Evolutionary conservation across 2,797 vertebrate genomes (phyloP).

Genomic region (Paramormyrops hopkinsi): DNA sequence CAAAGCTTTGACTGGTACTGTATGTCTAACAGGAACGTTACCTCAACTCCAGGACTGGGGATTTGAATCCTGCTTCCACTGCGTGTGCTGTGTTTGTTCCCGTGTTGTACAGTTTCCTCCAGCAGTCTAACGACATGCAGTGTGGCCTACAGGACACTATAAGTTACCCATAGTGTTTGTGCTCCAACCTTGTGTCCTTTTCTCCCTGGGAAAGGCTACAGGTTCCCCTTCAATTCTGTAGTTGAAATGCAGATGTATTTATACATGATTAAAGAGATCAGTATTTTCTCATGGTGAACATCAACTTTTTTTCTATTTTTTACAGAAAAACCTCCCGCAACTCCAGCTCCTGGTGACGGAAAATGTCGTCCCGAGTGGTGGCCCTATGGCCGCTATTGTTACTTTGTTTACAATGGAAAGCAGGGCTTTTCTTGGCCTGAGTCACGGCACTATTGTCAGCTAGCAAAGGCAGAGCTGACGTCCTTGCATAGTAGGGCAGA

Average conservation of each 20-base stretch:
- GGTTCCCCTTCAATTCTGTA: not conserved
- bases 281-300: not conserved
- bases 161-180: not conserved
- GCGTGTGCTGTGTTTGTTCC: not conserved
- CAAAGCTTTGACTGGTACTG: not conserved
- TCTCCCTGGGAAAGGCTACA: not conserved
- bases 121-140: not conserved
- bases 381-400: constrained; percentile 58
- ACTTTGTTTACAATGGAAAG: constrained; percentile 44
- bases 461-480: constrained; percentile 41
- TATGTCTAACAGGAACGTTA: not conserved
- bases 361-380: constrained; percentile 39
- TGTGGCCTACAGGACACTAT: not conserved
- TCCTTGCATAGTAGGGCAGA: constrained; percentile 67
- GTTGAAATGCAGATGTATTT: not conserved
- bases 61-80: not conserved
- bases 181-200: not conserved
- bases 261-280: not conserved
- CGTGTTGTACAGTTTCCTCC: not conserved
- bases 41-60: not conserved
- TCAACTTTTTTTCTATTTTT: not conserved
- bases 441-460: constrained; percentile 50
- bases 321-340: constrained; percentile 56
- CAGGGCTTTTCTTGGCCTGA: constrained; percentile 61
- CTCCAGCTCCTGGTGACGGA: constrained; percentile 56